These are phyloP conservation scores for Leptopilina myrica DNA, from an alignment of 2,888 invertebrate species.

Conservation along the genomic window DNA sequence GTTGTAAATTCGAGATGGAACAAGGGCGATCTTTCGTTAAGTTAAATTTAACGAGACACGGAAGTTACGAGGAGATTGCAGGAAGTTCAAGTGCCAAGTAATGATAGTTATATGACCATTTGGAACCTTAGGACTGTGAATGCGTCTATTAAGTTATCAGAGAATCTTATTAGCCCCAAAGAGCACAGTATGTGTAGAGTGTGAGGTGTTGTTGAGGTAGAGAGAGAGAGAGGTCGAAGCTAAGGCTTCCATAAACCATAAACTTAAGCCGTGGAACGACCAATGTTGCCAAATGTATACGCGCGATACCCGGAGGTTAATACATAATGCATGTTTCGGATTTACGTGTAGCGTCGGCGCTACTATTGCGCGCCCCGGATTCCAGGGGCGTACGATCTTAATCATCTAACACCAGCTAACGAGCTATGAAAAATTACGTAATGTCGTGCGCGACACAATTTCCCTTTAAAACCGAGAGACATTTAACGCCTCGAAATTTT, in stretches of 20 bases:
- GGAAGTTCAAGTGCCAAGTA: constrained; percentile 57
- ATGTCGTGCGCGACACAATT: constrained; percentile 7
- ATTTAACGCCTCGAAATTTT: constrained; percentile 3
- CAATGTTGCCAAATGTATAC: constrained; percentile 59
- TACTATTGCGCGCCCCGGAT: constrained; percentile 25
- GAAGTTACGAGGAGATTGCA: constrained; percentile 56
- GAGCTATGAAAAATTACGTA: constrained; percentile 14
- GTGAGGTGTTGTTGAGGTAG: neutral
- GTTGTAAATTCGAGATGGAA: neutral
- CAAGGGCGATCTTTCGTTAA: constrained; percentile 53
- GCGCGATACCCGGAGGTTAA: constrained; percentile 54
- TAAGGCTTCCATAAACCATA: constrained; percentile 63
- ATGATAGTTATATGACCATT: constrained; percentile 51
- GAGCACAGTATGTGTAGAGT: constrained; percentile 16
- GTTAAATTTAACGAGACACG: constrained; percentile 58
- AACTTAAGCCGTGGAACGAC: constrained; percentile 60
- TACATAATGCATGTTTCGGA: constrained; percentile 61
- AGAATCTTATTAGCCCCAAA: constrained; percentile 62
- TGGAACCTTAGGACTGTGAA: constrained; percentile 59
- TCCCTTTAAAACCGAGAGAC: neutral
- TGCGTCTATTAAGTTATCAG: constrained; percentile 64
- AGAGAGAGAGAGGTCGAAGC: neutral
- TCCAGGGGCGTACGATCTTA: constrained; percentile 27
- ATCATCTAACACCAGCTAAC: constrained; percentile 24
- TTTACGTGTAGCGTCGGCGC: constrained; percentile 56